A percentile compares a stretch with the other conserved stretches of the same genome.
phyloP scores from a whole-genome alignment of 2,113 vertebrate genomes.

The Cynopterus brachyotis region DNA sequence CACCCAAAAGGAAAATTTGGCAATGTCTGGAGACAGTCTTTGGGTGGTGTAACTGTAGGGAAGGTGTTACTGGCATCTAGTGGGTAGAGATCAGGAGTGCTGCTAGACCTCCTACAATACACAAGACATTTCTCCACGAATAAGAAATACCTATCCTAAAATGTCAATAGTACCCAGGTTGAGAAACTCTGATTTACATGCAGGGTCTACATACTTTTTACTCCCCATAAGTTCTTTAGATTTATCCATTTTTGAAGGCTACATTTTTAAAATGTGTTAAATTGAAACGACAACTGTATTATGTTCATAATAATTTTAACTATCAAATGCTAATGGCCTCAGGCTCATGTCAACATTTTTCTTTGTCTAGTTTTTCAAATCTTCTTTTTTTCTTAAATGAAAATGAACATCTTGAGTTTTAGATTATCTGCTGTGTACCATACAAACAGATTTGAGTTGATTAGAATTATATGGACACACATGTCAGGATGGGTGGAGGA shows the following conservation, averaged over 20 bases:
- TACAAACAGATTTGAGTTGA: not conserved
- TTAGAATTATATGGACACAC: not conserved
- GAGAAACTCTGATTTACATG: not conserved
- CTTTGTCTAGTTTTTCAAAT: not conserved
- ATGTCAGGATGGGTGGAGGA: not conserved
- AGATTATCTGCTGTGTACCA: not conserved
- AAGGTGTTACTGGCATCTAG: not conserved
- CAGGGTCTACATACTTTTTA: not conserved
- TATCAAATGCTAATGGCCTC: not conserved
- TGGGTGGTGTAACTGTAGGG: too few relatives aligned
- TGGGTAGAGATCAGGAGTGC: not conserved
- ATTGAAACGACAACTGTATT: not conserved
- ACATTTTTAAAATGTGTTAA: not conserved
- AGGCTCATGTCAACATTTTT: not conserved
- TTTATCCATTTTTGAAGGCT: not conserved
- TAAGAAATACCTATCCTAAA: not conserved
- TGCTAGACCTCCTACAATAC: not conserved
- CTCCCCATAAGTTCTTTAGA: not conserved
- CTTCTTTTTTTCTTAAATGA: not conserved
- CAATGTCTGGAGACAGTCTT: not conserved
- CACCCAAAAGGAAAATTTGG: not conserved
- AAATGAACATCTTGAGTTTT: not conserved
- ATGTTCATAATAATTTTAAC: not conserved
- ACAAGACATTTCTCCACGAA: too few relatives aligned
- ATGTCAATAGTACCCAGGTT: not conserved